Base-by-base conservation (phyloP, 1,140 invertebrate species). In the Dendroctonus ponderosae region DNA sequence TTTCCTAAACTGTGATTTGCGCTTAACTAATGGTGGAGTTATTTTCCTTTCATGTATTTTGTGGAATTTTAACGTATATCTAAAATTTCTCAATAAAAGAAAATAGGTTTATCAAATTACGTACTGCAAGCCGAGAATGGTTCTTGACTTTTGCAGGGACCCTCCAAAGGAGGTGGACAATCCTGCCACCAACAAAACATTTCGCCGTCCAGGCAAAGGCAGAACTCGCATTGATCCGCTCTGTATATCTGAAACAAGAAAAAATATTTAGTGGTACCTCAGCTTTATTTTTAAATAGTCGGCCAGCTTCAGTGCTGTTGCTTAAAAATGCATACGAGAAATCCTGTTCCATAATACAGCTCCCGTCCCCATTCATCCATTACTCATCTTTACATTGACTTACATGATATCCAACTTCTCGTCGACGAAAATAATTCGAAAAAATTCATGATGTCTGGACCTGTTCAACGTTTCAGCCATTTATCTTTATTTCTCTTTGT, bases 101-200 rank as follows among this genome's bases (percentile, higher is more conserved):
- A 56, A 59, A 38, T 38, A 61, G 40, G 4, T 7, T 15, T 9
- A 9, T 38, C 3, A 26, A 48, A 60, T 12, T 48, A 71, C 71
- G 78, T 72, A 78, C 76, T 56, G 61, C 77, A 79, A n/a, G 77
- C 72, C 8, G 75, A 75, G 66, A 79, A 79, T 7, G 78, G 77
- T 40, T 72, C 70, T 54, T 73, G 71, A 62, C 78, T 76, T 38
- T 72, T 75, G 57, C 78, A 78, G 41, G 79, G 77, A 56, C 75
- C 74, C 62, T 77, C 77, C 59, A 76, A 72, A 5, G 75, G 70
- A 11, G 78, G 77, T 15, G 80, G 81, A 78, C 84, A 87, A 75
- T 84, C 83, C 73, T 88, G 86, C 87, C 87, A 89, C 86, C 86
- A 89, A 76, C 87, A 89, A 77, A 88, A 89, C 78, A 89, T 86